Evolutionary conservation across 2,888 invertebrate species (phyloP), one percentile per base, ranked within the genome.

Genomic region (Seladonia tumulorum): DNA sequence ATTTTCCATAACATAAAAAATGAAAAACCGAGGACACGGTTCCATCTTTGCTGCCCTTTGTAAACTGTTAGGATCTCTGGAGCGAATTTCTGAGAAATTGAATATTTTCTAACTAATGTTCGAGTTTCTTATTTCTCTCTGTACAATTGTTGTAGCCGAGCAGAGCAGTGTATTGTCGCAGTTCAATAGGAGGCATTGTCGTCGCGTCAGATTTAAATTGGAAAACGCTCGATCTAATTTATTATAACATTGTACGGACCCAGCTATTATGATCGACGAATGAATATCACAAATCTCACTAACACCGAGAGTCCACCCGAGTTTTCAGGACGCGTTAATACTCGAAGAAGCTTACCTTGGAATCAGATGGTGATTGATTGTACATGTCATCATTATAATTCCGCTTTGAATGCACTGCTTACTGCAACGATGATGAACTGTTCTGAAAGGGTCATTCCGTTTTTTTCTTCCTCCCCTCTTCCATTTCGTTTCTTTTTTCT

Each of bases 371-470:
- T 29, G 53, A 80, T n/a, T 45, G 68, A 81, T 70, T 35, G 45
- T 47, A 57, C 35, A 22, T 78, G 29, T 72, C 57, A 57, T 42
- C 57, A 57, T 79, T 66, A 39, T 49, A 57, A 79, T 45, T 35
- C 45, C 49, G 29, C 42, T 68, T 80, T 79, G 45, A 70, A 79
- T 81, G 80, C 68, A 14, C 53, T 70, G 29, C 53, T 45, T 79
- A 35, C 18, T 70, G 42, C 42, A n/a, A 16, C n/a, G 53, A 79
- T 57, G 53, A 81, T 81, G 42, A 68, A 57, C n/a, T 29, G 14
- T 68, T 42, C 39, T 70, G 18, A 39, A 74, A 74, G 53, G 22
- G 53, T 53, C n/a, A 39, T 53, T 53, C 74, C 53, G 53, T 57
- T 47, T 5, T 57, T n/a, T 35, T 22, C 8, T 22, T 22, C 35